phyloP scores from a whole-genome alignment of 2,888 invertebrate species.

The Loripinus fragilis region DNA sequence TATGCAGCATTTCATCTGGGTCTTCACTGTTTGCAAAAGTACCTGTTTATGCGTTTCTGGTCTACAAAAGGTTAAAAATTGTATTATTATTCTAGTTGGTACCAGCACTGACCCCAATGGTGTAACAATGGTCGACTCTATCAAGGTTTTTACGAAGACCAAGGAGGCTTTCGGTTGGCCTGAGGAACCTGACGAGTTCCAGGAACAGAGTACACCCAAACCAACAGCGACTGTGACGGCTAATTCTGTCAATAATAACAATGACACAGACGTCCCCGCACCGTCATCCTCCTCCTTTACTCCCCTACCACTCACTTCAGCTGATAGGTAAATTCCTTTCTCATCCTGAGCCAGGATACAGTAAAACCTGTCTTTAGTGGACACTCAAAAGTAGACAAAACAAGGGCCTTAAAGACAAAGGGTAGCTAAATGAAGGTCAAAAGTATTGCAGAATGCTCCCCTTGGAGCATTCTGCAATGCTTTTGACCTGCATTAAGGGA shows the following conservation, averaged over 20 bases:
- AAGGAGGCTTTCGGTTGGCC: slow-evolving; percentile 99
- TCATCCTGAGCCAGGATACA: too few species aligned
- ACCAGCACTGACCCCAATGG: slow-evolving; percentile 87
- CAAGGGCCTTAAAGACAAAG: too few species aligned
- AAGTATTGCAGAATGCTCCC: too few species aligned
- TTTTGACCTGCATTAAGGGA: too few species aligned
- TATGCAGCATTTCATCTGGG: too few species aligned
- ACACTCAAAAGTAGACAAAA: too few species aligned
- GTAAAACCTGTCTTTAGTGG: too few species aligned
- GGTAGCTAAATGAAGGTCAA: too few species aligned
- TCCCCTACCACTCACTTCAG: slow-evolving; percentile 85
- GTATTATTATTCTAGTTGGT: slow-evolving; percentile 82
- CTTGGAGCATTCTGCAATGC: too few species aligned
- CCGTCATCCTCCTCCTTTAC: slow-evolving; percentile 44
- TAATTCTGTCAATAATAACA: slow-evolving; percentile 34
- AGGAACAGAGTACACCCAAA: slow-evolving; percentile 66
- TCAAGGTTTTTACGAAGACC: slow-evolving; percentile 97
- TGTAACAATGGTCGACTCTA: slow-evolving; percentile 96
- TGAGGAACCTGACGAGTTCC: slow-evolving; percentile 93
- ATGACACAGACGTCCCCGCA: slow-evolving; percentile 60
- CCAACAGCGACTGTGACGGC: slow-evolving; percentile 35
- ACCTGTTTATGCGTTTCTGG: too few species aligned
- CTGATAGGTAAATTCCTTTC: slow-evolving; percentile 85
- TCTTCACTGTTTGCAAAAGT: too few species aligned
- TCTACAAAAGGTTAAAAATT: too few species aligned